Conservation (phyloP, 1,140 invertebrate genomes). For the Plutomurus gul region DNA sequence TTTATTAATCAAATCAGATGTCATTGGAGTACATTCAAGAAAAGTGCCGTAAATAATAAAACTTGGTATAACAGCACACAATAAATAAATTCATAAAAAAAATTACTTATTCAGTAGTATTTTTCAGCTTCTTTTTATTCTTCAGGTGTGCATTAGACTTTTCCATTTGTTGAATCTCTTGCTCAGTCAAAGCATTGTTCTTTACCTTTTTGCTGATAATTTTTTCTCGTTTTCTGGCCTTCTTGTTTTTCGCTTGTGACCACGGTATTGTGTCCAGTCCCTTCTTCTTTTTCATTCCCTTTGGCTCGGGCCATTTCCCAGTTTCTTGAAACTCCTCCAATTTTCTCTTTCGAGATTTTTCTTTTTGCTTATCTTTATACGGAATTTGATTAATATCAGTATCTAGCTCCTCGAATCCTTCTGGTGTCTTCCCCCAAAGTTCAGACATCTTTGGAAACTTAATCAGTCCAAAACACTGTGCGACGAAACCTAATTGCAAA, state of each 20-base stretch:
- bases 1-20: no score
- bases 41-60: no score
- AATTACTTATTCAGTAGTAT: background rate
- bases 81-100: background rate
- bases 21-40: no score
- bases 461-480: slow-evolving; percentile 84
- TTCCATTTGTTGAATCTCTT: slow-evolving; percentile 81
- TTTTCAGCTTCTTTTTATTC: background rate
- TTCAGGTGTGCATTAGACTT: slow-evolving; percentile 59
- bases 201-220: slow-evolving; percentile 60
- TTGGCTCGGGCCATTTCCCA: slow-evolving; percentile 75
- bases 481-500: slow-evolving; percentile 82
- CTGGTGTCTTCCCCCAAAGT: slow-evolving; percentile 71
- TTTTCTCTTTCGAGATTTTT: slow-evolving; percentile 73
- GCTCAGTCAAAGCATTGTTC: slow-evolving; percentile 64
- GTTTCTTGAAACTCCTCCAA: slow-evolving; percentile 72
- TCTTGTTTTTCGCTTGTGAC: slow-evolving; percentile 78
- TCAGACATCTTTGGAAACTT: slow-evolving; percentile 95
- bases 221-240: slow-evolving; percentile 67
- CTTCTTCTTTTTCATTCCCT: slow-evolving; percentile 60
- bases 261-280: slow-evolving; percentile 72
- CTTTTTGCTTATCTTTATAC: slow-evolving; percentile 81
- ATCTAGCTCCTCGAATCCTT: slow-evolving; percentile 68
- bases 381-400: slow-evolving; percentile 77
- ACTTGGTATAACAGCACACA: no score